Conservation (phyloP, 2,797 vertebrate genomes). For the Uromys caudimaculatus region DNA sequence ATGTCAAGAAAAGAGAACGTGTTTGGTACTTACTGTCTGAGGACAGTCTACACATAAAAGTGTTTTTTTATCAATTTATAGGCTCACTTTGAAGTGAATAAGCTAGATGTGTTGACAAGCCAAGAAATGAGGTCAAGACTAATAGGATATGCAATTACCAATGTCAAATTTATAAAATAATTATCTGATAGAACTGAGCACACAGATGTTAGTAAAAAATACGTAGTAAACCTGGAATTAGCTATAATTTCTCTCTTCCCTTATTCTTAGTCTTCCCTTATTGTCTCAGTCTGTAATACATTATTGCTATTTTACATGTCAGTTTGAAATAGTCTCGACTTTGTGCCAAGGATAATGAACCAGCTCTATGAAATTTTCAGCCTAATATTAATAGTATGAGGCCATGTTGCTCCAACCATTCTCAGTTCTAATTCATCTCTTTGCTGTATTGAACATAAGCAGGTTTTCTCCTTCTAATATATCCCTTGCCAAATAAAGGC, state of each 20-base stretch:
- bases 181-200: not conserved
- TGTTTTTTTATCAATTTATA: not conserved
- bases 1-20: not conserved
- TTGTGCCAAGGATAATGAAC: conserved; percentile 26
- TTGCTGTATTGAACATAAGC: not conserved
- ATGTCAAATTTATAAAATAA: conserved; percentile 42
- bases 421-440: conserved; percentile 10
- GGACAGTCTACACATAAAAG: not conserved
- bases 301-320: not conserved
- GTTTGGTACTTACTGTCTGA: not conserved
- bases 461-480: not conserved
- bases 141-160: not conserved
- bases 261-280: not conserved
- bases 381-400: not conserved
- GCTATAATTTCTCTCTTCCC: not conserved
- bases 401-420: conserved; percentile 1
- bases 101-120: conserved; percentile 36
- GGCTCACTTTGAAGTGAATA: conserved; percentile 4
- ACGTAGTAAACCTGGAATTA: not conserved
- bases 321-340: conserved; percentile 30
- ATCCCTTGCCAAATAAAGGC: not conserved
- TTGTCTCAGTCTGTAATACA: not conserved
- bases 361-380: conserved; percentile 37
- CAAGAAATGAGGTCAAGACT: conserved; percentile 5
- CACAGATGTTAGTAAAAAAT: conserved; percentile 37